These are phyloP conservation scores for Rhorus exstirpatorius DNA, from an alignment of 2,888 invertebrate species.

Conservation along the genomic window DNA sequence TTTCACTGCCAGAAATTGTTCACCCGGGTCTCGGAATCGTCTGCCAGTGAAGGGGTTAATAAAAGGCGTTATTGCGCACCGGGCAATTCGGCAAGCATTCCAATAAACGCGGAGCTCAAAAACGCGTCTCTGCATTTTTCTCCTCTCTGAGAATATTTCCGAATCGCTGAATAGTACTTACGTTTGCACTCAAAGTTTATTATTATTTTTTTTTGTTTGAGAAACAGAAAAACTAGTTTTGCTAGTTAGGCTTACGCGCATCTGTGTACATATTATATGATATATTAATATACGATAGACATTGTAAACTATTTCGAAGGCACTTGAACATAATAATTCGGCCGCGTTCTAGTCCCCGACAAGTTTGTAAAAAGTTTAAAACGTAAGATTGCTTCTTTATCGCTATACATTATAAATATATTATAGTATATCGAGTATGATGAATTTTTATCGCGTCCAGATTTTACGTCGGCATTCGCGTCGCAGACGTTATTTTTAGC, in stretches of 20 bases:
- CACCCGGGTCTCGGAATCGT: too few relatives aligned
- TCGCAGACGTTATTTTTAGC: constrained; percentile 23
- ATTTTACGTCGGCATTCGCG: too few relatives aligned
- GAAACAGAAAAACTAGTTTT: constrained; percentile 38
- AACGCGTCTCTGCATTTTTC: constrained; percentile 63
- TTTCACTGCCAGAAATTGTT: too few relatives aligned
- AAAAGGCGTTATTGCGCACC: constrained; percentile 69
- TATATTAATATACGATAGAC: constrained; percentile 20
- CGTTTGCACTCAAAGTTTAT: constrained; percentile 1
- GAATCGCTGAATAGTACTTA: constrained; percentile 55
- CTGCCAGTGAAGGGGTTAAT: constrained; percentile 53
- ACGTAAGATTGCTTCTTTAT: constrained; percentile 59
- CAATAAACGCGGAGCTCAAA: constrained; percentile 56
- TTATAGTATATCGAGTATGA: constrained; percentile 43
- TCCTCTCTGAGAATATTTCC: constrained; percentile 55
- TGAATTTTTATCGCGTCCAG: constrained; percentile 33
- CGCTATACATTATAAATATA: constrained; percentile 44
- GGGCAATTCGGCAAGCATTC: constrained; percentile 73
- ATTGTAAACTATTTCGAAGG: constrained; percentile 60
- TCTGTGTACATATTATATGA: not conserved
- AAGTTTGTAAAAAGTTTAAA: constrained; percentile 66
- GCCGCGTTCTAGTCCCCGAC: constrained; percentile 77
- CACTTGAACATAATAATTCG: constrained; percentile 70
- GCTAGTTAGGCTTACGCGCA: constrained; percentile 33
- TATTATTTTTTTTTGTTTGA: constrained; percentile 2